phyloP scores from a whole-genome alignment of 2,797 vertebrate genomes.

The Gambusia yucatana region DNA sequence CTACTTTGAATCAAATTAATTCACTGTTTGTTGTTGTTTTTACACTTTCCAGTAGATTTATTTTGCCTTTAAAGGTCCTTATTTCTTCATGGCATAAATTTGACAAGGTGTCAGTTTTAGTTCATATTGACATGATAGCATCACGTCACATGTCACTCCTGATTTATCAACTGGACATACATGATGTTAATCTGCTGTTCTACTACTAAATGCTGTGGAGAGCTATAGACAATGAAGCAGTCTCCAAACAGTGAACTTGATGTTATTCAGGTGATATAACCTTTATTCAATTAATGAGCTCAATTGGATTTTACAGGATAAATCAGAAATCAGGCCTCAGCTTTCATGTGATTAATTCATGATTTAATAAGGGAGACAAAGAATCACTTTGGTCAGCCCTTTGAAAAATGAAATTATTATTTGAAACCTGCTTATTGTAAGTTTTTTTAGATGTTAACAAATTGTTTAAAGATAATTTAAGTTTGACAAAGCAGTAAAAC shows the following conservation, averaged over 20 bases:
- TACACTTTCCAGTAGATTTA: no score
- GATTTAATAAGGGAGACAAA: neutral
- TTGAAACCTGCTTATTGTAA: neutral
- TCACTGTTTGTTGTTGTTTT: no score
- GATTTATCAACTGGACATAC: neutral
- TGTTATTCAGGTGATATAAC: neutral
- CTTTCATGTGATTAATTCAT: neutral
- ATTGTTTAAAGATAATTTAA: neutral
- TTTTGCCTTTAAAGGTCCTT: neutral
- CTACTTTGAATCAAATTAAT: neutral
- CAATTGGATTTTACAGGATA: neutral
- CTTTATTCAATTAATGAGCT: neutral
- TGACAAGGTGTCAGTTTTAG: neutral
- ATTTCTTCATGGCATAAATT: neutral
- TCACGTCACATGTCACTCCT: neutral
- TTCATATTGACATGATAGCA: neutral
- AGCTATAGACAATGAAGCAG: neutral
- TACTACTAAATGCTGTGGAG: neutral
- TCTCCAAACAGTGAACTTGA: neutral
- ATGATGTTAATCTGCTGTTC: neutral
- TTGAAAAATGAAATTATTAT: neutral
- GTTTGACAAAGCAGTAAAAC: neutral
- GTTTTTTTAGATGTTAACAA: neutral
- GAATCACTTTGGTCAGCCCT: neutral
- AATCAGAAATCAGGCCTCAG: neutral